phyloP scores from a whole-genome alignment of 2,888 invertebrate genomes.

The Auanema freiburgensis region DNA sequence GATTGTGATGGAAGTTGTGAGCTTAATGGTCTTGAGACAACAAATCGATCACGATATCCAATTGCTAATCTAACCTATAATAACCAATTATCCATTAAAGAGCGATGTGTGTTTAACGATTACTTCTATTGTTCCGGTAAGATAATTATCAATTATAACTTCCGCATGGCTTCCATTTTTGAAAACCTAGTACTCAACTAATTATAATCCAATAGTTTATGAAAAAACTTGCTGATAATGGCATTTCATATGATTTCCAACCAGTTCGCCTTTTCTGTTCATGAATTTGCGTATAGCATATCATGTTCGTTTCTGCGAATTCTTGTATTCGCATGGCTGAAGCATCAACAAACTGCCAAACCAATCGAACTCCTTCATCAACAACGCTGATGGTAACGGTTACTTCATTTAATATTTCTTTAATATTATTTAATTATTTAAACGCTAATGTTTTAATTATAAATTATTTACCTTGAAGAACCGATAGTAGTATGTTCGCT shows the following conservation, averaged over 20 bases:
- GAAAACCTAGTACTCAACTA: too few species aligned
- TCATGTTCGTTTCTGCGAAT: conserved; percentile 53
- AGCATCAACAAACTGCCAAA: conserved; percentile 19
- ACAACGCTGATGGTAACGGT: conserved; percentile 2
- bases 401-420: conserved; percentile 16
- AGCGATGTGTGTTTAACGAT: background rate
- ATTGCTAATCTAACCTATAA: conserved; percentile 47
- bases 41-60: conserved; percentile 46
- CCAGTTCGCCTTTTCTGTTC: conserved; percentile 36
- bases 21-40: conserved; percentile 44
- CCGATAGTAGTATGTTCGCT: background rate
- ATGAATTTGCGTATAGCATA: conserved; percentile 51
- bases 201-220: too few species aligned
- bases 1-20: conserved; percentile 39
- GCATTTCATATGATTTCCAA: conserved; percentile 50
- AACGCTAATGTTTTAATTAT: background rate
- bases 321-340: conserved; percentile 20
- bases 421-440: conserved; percentile 1
- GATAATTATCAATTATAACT: too few species aligned
- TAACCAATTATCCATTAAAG: background rate
- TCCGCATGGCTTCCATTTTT: too few species aligned
- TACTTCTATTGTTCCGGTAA: too few species aligned
- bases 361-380: background rate
- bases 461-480: too few species aligned
- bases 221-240: conserved; percentile 24